Conservation (phyloP, 92 coral and sea anemone species). For the Virgularia gustaviana region DNA sequence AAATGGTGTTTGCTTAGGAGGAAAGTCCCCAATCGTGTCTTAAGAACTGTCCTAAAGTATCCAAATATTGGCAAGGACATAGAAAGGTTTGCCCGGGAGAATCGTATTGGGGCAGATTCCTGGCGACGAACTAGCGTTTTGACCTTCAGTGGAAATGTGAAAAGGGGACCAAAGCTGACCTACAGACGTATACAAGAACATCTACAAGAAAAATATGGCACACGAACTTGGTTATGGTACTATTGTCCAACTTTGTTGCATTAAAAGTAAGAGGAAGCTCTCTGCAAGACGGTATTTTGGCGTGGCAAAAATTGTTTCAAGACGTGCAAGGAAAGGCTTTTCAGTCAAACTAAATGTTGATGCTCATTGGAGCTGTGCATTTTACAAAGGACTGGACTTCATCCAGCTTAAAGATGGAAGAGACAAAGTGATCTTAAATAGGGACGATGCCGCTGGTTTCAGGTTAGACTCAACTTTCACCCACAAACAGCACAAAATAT, state of each 20-base stretch:
- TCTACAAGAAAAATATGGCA: constrained; percentile 40
- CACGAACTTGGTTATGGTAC: constrained; percentile 51
- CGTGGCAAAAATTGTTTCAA: constrained; percentile 48
- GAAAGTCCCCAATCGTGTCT: constrained; percentile 25
- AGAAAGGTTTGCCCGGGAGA: constrained; percentile 41
- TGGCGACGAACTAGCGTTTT: constrained; percentile 49
- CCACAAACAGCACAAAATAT: constrained; percentile 19
- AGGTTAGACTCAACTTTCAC: constrained; percentile 22
- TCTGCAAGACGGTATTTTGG: constrained; percentile 56
- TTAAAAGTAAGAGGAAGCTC: constrained; percentile 46
- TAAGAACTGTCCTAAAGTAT: constrained; percentile 12
- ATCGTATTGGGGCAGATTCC: constrained; percentile 52
- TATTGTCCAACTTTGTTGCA: constrained; percentile 51
- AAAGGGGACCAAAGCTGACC: constrained; percentile 42
- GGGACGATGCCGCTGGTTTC: constrained; percentile 34
- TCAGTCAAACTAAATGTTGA: constrained; percentile 38
- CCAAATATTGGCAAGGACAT: constrained; percentile 29
- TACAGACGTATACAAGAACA: constrained; percentile 48
- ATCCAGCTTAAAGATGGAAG: constrained; percentile 17
- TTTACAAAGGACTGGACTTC: constrained; percentile 46
- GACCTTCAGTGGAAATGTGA: constrained; percentile 46
- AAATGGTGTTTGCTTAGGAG: background rate
- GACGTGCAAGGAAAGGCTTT: constrained; percentile 58
- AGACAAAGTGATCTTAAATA: constrained; percentile 15
- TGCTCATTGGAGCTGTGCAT: constrained; percentile 42